phyloP scores from a whole-genome alignment of 2,797 vertebrate species.

The Amblyraja radiata region DNA sequence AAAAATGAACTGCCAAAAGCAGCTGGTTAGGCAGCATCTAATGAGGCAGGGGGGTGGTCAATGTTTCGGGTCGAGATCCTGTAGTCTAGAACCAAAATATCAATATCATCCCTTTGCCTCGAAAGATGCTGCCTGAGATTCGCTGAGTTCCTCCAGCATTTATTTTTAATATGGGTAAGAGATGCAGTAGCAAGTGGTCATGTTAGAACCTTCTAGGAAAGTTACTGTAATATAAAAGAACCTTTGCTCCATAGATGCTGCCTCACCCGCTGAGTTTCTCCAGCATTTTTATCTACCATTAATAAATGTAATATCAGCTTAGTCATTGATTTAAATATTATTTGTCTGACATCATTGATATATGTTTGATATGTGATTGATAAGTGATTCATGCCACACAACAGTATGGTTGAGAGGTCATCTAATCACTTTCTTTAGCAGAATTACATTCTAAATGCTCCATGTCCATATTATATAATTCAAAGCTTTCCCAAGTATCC shows the following conservation, averaged over 20 bases:
- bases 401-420: not conserved
- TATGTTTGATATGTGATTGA: not conserved
- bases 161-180: not conserved
- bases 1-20: too few species aligned
- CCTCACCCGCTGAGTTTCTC: too few species aligned
- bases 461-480: not conserved
- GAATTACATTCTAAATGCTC: not conserved
- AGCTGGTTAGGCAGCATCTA: too few species aligned
- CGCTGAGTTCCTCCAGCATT: too few species aligned
- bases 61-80: too few species aligned
- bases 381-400: too few species aligned
- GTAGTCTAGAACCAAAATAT: too few species aligned
- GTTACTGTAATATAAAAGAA: not conserved
- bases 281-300: too few species aligned
- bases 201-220: not conserved
- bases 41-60: too few species aligned
- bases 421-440: not conserved
- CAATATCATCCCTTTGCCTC: too few species aligned
- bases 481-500: not conserved
- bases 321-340: not conserved
- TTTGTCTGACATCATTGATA: not conserved
- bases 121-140: too few species aligned
- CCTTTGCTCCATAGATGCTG: too few species aligned
- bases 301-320: not conserved
- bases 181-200: not conserved